Conservation (phyloP, 1,140 invertebrate species). For the Ditylenchus dipsaci region DNA sequence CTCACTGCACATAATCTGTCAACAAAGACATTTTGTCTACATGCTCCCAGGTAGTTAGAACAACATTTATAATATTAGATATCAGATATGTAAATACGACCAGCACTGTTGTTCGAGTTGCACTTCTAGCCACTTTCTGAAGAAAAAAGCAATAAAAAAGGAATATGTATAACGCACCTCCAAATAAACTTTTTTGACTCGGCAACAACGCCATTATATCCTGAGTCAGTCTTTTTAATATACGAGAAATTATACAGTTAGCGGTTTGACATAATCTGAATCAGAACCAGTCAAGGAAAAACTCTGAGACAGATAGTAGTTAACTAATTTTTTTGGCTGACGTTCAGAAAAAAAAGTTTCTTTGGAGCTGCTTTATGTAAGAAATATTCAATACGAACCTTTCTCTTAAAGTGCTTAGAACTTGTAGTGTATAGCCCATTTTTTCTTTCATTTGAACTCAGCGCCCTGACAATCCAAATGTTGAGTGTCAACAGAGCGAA, state of each 20-base stretch:
- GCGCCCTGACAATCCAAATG: conserved; percentile 46
- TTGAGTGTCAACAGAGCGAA: conserved; percentile 50
- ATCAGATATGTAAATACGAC: conserved; percentile 54
- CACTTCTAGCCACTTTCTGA: conserved; percentile 46
- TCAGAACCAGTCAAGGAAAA: too few species aligned
- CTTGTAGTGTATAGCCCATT: conserved; percentile 22
- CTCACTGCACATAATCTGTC: conserved; percentile 25
- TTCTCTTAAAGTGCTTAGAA: conserved; percentile 29
- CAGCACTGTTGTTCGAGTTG: conserved; percentile 51
- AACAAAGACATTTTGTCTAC: conserved; percentile 44
- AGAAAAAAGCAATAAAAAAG: conserved; percentile 7
- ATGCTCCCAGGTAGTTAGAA: conserved; percentile 54
- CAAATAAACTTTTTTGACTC: background rate
- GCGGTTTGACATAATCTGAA: too few species aligned
- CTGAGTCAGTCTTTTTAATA: too few species aligned
- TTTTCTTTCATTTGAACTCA: conserved; percentile 35
- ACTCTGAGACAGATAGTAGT: too few species aligned
- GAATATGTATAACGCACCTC: too few species aligned
- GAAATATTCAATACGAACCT: too few species aligned
- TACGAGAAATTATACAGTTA: too few species aligned
- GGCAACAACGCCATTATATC: too few species aligned
- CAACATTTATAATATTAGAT: conserved; percentile 53
- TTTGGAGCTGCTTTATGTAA: too few species aligned
- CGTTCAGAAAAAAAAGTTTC: too few species aligned
- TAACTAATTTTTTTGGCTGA: too few species aligned